A percentile compares a stretch with the other conserved stretches of the same genome.
Evolutionary conservation across 2,888 invertebrate genomes (phyloP).

Genomic region (Abrostola tripartita): DNA sequence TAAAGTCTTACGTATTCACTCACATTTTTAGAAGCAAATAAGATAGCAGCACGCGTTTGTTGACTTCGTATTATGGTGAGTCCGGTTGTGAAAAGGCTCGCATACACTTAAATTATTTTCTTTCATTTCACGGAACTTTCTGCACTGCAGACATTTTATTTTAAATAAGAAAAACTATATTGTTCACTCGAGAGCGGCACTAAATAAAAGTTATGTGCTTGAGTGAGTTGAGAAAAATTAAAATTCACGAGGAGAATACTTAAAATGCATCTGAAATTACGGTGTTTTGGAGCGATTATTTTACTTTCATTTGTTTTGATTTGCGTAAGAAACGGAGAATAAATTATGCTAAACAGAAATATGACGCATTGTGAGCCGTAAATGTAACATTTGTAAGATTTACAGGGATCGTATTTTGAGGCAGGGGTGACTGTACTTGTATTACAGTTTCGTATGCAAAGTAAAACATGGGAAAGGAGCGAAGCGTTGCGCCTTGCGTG

Average conservation of each 20-base stretch:
- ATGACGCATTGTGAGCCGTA: constrained; percentile 32
- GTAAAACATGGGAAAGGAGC: constrained; percentile 58
- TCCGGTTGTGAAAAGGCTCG: constrained; percentile 55
- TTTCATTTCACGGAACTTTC: constrained; percentile 61
- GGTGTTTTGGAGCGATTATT: constrained; percentile 6
- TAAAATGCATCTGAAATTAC: constrained; percentile 23
- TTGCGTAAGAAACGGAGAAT: constrained; percentile 17
- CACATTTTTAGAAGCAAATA: constrained; percentile 12
- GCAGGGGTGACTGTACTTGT: constrained; percentile 37
- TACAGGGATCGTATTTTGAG: constrained; percentile 34
- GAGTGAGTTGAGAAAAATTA: constrained; percentile 36
- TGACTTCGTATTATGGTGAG: constrained; percentile 50
- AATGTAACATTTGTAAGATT: constrained; percentile 35
- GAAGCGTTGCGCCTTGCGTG: constrained; percentile 65
- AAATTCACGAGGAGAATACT: constrained; percentile 40
- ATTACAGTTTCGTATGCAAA: constrained; percentile 62
- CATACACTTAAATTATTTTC: constrained; percentile 66
- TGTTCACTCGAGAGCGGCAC: constrained; percentile 57
- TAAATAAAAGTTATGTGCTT: constrained; percentile 50
- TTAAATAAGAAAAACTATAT: constrained; percentile 66
- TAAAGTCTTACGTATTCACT: not conserved
- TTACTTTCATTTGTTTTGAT: constrained; percentile 7
- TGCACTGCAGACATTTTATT: constrained; percentile 71
- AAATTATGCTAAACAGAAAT: constrained; percentile 24
- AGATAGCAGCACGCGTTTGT: constrained; percentile 49